phyloP scores from a whole-genome alignment of 2,797 vertebrate genomes.

The Varecia variegata region DNA sequence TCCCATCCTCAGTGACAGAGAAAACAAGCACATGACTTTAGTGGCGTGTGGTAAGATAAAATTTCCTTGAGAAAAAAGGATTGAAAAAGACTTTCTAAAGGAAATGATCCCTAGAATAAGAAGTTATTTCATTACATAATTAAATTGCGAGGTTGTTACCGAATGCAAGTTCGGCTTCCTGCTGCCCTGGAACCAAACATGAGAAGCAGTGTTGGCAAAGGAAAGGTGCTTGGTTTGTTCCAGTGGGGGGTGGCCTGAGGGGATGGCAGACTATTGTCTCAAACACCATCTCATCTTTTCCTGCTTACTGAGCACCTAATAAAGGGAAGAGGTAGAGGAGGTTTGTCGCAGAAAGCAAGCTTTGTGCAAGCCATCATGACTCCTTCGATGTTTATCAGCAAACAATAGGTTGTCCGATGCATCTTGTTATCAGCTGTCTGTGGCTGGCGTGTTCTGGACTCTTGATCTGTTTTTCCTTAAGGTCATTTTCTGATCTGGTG shows the following conservation, averaged over 20 bases:
- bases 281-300: neutral
- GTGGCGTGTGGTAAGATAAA: neutral
- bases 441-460: neutral
- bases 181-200: neutral
- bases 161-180: neutral
- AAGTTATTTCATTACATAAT: neutral
- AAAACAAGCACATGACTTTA: neutral
- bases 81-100: neutral
- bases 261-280: neutral
- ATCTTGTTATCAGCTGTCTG: neutral
- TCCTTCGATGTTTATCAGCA: neutral
- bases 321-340: neutral
- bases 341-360: neutral
- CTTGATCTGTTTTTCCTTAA: neutral
- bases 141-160: neutral
- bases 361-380: neutral
- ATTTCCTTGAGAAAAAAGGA: neutral
- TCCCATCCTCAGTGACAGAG: neutral
- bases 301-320: neutral
- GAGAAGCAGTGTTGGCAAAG: neutral
- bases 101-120: neutral
- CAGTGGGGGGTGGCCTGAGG: neutral
- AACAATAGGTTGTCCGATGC: neutral
- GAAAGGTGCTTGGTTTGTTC: neutral
- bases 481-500: neutral